These are phyloP conservation scores for Macrophya annulata DNA, from an alignment of 2,888 invertebrate genomes.

Conservation along the genomic window DNA sequence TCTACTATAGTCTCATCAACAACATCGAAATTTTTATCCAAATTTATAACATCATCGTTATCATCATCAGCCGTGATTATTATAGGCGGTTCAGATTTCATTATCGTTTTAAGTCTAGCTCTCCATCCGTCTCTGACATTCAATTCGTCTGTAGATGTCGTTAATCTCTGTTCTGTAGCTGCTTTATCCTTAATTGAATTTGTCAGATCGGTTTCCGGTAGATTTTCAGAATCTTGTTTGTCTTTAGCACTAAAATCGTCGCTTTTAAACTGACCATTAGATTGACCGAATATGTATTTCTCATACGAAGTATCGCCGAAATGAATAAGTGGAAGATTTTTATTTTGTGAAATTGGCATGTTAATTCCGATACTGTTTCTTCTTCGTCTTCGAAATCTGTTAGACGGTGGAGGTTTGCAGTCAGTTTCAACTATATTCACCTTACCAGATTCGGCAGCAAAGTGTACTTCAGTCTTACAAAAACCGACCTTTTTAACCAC, in stretches of 20 bases:
- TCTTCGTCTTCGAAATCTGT: constrained; percentile 88
- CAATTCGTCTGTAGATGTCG: neutral
- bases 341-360: constrained; percentile 66
- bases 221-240: neutral
- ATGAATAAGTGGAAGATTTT: constrained; percentile 83
- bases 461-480: constrained; percentile 94
- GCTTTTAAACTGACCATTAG: neutral
- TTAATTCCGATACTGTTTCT: constrained; percentile 79
- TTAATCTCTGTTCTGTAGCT: neutral
- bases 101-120: constrained; percentile 53
- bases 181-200: neutral
- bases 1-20: constrained; percentile 57
- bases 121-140: constrained; percentile 51
- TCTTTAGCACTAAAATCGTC: neutral
- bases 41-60: constrained; percentile 34
- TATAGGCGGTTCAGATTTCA: constrained; percentile 39
- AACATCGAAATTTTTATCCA: constrained; percentile 6
- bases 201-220: neutral
- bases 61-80: constrained; percentile 5
- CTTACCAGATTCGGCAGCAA: constrained; percentile 91
- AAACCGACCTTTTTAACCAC: constrained; percentile 90
- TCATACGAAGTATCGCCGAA: constrained; percentile 84
- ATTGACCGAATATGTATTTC: constrained; percentile 77
- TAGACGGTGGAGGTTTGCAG: constrained; percentile 92
- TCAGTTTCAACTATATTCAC: constrained; percentile 94